A percentile compares a stretch with the other conserved stretches of the same genome.
Evolutionary conservation across 2,113 vertebrate genomes (phyloP).

Genomic region (Terrapene triunguis): DNA sequence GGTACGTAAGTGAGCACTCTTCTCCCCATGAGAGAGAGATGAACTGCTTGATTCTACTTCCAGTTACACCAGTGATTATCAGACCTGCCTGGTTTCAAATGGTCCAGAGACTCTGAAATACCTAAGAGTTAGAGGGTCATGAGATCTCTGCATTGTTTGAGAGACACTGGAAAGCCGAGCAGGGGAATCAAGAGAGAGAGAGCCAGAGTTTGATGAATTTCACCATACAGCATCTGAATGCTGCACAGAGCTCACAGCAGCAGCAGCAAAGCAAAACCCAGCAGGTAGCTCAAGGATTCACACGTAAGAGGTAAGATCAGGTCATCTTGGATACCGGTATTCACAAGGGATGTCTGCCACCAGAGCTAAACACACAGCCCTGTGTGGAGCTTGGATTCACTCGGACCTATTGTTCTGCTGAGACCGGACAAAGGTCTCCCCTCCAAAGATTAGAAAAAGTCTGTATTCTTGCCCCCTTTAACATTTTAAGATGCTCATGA

Average conservation of each 20-base stretch:
- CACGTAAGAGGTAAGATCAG: neutral
- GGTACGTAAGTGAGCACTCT: neutral
- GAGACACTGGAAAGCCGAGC: neutral
- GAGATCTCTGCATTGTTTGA: neutral
- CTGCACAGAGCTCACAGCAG: neutral
- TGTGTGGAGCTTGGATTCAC: neutral
- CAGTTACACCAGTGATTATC: rapidly evolving
- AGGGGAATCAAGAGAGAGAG: neutral
- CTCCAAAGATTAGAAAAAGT: neutral
- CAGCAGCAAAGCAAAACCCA: neutral
- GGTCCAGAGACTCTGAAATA: neutral
- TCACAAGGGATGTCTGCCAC: neutral
- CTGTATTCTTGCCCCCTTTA: neutral
- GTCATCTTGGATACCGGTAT: too few relatives aligned
- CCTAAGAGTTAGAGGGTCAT: neutral
- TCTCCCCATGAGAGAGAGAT: neutral
- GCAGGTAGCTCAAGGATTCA: neutral
- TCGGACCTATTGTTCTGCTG: neutral
- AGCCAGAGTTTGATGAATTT: neutral
- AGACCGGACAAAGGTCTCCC: neutral
- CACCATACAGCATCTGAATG: neutral
- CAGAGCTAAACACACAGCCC: neutral
- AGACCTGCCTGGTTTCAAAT: neutral
- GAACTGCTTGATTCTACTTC: neutral
- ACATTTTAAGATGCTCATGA: neutral